These are phyloP conservation scores for Python bivittatus DNA, from an alignment of 2,113 vertebrate genomes.

Conservation along the genomic window DNA sequence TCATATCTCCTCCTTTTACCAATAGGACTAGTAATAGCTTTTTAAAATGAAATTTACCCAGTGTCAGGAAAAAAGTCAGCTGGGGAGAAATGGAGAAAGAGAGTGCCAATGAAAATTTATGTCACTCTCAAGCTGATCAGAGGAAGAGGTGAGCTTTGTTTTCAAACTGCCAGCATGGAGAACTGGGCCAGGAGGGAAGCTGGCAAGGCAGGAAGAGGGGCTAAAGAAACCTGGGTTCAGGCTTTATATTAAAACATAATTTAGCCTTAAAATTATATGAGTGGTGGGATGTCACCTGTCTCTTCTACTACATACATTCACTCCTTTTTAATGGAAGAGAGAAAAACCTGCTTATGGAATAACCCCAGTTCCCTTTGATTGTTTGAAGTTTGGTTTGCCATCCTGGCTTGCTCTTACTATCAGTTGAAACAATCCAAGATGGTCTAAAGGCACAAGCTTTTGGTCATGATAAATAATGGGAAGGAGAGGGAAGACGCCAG, in stretches of 20 bases:
- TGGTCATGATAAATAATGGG: neutral
- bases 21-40: neutral
- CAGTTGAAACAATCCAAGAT: neutral
- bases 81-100: neutral
- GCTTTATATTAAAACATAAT: neutral
- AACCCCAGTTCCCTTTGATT: neutral
- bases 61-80: neutral
- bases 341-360: neutral
- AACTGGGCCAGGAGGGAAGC: neutral
- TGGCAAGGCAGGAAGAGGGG: neutral
- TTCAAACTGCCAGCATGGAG: accelerated
- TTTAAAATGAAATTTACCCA: neutral
- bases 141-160: neutral
- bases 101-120: neutral
- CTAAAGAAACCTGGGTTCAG: neutral
- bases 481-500: neutral
- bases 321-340: neutral
- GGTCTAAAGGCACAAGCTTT: neutral
- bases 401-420: neutral
- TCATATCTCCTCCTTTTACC: neutral
- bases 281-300: neutral
- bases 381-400: neutral
- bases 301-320: too few relatives aligned
- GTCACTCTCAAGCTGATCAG: neutral
- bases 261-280: neutral